phyloP scores from a whole-genome alignment of 2,888 invertebrate species.

The Phortica magna region DNA sequence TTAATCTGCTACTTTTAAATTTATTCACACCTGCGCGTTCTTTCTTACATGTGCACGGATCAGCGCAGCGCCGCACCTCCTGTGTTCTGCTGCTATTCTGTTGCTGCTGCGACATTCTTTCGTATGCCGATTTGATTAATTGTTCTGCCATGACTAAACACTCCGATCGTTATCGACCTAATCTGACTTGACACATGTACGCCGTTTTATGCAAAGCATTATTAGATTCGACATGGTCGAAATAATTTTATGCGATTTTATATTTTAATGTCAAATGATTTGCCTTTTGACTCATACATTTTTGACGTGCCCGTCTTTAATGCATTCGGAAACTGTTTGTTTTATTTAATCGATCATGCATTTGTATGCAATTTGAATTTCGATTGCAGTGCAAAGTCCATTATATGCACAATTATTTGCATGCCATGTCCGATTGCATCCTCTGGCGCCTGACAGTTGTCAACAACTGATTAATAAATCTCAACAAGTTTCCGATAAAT shows the following conservation, averaged over 20 bases:
- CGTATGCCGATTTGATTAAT: background rate
- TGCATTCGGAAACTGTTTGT: conserved; percentile 66
- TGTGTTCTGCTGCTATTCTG: background rate
- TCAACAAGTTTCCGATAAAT: background rate
- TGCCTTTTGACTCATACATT: background rate
- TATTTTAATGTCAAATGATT: background rate
- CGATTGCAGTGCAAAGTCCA: background rate
- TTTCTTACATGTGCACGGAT: background rate
- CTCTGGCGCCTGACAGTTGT: background rate
- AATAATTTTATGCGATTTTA: background rate
- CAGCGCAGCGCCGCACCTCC: background rate
- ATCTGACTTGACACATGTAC: conserved; percentile 11
- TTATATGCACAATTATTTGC: too few relatives aligned
- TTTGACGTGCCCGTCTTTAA: conserved; percentile 46
- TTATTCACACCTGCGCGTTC: conserved; percentile 23
- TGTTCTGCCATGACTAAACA: background rate
- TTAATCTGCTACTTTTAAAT: conserved; percentile 4
- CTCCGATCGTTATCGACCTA: background rate
- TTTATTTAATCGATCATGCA: conserved; percentile 50
- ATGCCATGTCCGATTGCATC: background rate
- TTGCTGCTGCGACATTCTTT: background rate
- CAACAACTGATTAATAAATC: background rate
- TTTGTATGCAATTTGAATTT: background rate
- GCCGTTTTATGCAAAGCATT: background rate
- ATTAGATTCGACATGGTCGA: background rate